Evolutionary conservation across 2,888 invertebrate genomes (phyloP), one percentile per base, ranked within the genome.

Genomic region (Caenorhabditis macrosperma): DNA sequence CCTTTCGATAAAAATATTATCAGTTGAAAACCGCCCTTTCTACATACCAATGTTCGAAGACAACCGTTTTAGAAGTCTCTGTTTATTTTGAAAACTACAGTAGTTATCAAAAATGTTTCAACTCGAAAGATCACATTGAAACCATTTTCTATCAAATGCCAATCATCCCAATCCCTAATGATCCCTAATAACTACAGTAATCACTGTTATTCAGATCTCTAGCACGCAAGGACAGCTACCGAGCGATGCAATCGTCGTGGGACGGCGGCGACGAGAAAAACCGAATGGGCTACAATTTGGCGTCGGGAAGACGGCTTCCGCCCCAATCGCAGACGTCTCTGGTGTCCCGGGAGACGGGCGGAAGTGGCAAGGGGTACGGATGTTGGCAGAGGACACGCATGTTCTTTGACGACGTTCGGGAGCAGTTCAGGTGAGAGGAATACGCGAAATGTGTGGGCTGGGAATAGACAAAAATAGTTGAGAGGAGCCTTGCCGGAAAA

Each of bases 201-300:
- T 15, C 38, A 12, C 17, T 1, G 52, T 1, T 22, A n/a, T 89
- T 30, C 79, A 89, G 89, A 64, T 88, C 88, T 0, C 81, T 89
- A 30, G 82, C 81, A 2, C 75, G 89, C 33, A 89, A 89, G 71
- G 90, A 89, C 77, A 88, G 88, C 63, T 89, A 89, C 63, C 81
- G 85, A 52, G 82, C 85, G 26, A 89, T 89, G 90, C 89, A 89
- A 61, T 82, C 81, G n/a, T 84, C 82, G n/a, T 89, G 88, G 75
- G 84, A 84, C 46, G 81, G 78, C 44, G 81, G 77, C 35, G 85
- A 84, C 30, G 79, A 61, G 9, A 69, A 63, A 15, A 24, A 55
- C 7, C 57, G 52, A 33, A 57, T 68, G 12, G 46, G 59, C n/a
- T 48, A 59, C 12, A 78, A 50, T 46, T 38, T 75, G 10, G 33